Evolutionary conservation across 2,888 invertebrate genomes (phyloP), one percentile per base, ranked within the genome.

Genomic region (Netelia virgata): DNA sequence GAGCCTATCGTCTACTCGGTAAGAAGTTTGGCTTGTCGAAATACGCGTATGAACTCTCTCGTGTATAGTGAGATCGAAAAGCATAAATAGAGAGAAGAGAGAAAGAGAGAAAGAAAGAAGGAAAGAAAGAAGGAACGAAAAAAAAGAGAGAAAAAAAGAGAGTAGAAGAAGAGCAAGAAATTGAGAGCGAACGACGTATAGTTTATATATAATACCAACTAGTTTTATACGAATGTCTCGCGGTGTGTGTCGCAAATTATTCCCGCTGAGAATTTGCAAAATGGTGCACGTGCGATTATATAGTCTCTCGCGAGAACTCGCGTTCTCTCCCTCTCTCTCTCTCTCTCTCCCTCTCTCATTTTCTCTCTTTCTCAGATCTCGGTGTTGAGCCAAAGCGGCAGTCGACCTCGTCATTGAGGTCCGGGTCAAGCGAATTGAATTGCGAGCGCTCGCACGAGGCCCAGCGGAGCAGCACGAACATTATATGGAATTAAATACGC

Each of bases 51-150:
- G 55, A 36, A 70, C 18, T 18, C 18, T 23, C 18, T 64, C 28
- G 47, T 20, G 69, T 76, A 72, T 61, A 82, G 80, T 61, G 74
- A 66, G 74, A 85, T 85, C 74, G 61, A 82, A 82, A 87, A 77
- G 79, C 84, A 82, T 84, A 87, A 84, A 87, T 87, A 88, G 85
- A 74, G 85, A 74, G 76, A 28, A 28, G 28, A 63, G 63, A 75
- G 18, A 47, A 28, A 36, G 69, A 61, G 70, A 36, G 14, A 50
- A 43, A 63, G 80, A 47, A 66, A 74, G 57, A 73, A 50, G 18
- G 55, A 80, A 63, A 47, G 47, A 66, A n/a, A 36, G 50, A 59
- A 1, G 23, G 28, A 28, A n/a, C n/a, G n/a, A n/a, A n/a, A 28
- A 28, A 5, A 28, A 28, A 28, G 28, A 28, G 5, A 23, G 23